phyloP scores from a whole-genome alignment of 1,140 invertebrate species.

The Adoxophyes honmai region DNA sequence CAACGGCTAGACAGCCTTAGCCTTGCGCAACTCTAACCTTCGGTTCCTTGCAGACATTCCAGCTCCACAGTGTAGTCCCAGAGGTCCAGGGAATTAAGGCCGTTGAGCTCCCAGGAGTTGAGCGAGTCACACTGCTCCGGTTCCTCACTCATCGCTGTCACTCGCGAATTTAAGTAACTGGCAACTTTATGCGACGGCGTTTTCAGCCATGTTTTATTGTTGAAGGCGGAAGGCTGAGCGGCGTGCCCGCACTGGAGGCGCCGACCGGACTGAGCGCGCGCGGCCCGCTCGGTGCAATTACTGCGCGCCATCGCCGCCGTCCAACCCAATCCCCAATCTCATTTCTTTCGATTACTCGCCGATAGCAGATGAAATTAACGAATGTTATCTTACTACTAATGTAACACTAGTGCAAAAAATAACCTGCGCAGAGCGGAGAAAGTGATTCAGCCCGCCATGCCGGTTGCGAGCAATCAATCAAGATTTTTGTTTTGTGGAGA shows the following conservation, averaged over 20 bases:
- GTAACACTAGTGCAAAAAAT: constrained; percentile 39
- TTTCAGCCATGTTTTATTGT: constrained; percentile 44
- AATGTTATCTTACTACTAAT: constrained; percentile 38
- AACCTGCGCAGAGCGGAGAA: constrained; percentile 42
- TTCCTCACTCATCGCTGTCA: constrained; percentile 62
- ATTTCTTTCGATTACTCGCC: constrained; percentile 59
- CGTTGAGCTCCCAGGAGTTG: constrained; percentile 75
- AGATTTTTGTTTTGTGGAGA: constrained; percentile 25
- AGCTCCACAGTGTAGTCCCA: constrained; percentile 90
- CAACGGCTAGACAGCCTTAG: constrained; percentile 39
- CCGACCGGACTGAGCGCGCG: constrained; percentile 41
- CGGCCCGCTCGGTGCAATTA: constrained; percentile 43
- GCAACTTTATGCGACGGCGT: constrained; percentile 31
- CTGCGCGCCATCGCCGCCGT: constrained; percentile 43
- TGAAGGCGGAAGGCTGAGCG: constrained; percentile 21
- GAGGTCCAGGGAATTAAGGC: constrained; percentile 84
- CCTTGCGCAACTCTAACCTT: constrained; percentile 79
- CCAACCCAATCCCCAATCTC: constrained; percentile 51
- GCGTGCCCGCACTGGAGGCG: constrained; percentile 50
- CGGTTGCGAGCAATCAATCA: constrained; percentile 31
- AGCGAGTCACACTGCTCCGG: constrained; percentile 62
- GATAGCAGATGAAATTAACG: constrained; percentile 55
- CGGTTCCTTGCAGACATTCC: constrained; percentile 84
- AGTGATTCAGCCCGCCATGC: constrained; percentile 33
- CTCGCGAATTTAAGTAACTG: constrained; percentile 39